Conservation (phyloP, 1,140 invertebrate species). For the Drosophila prosaltans region DNA sequence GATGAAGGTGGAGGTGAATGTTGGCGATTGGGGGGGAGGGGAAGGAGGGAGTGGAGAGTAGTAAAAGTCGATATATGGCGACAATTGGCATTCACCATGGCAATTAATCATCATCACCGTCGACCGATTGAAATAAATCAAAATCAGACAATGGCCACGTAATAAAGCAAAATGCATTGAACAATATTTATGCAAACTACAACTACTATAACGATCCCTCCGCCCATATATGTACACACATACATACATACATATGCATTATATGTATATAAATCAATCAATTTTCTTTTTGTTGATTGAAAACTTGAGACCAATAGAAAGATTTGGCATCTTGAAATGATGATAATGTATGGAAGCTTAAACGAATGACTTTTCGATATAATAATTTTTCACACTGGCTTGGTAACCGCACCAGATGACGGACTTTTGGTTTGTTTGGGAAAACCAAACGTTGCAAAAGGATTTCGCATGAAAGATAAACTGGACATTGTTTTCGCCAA, state of each 20-base stretch:
- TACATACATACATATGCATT: no score
- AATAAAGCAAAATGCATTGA: conserved; percentile 1
- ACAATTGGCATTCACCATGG: conserved; percentile 74
- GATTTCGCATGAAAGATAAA: conserved; percentile 54
- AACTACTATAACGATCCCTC: no score
- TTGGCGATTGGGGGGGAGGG: no score
- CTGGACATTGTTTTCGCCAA: conserved; percentile 18
- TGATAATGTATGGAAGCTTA: background rate
- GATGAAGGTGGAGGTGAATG: background rate
- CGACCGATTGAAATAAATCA: conserved; percentile 79
- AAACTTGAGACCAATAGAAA: background rate
- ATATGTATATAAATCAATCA: background rate
- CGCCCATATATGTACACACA: no score
- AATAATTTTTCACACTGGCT: background rate
- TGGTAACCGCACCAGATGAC: conserved; percentile 57
- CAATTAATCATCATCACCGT: conserved; percentile 78
- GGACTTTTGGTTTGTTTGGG: conserved; percentile 29
- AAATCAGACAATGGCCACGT: conserved; percentile 63
- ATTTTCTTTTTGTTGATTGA: background rate
- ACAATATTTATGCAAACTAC: no score
- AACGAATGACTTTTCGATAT: conserved; percentile 6
- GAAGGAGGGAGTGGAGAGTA: background rate
- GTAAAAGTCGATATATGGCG: conserved; percentile 26
- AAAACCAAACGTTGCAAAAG: conserved; percentile 36
- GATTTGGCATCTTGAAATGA: conserved; percentile 26